Evolutionary conservation across 2,113 vertebrate species (phyloP).

Genomic region (Cynoglossus semilaevis): DNA sequence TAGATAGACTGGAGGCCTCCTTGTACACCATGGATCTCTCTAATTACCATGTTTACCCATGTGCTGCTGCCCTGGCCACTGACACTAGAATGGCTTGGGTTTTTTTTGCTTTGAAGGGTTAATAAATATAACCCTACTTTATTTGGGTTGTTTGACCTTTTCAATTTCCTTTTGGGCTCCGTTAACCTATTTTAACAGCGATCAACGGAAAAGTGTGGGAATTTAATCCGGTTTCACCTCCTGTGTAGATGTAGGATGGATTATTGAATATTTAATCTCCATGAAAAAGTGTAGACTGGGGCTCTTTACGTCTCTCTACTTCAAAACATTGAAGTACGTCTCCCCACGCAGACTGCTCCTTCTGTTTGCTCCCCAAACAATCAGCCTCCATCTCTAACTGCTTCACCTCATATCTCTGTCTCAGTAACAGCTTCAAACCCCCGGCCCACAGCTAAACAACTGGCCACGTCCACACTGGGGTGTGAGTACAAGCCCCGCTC

Average conservation of each 20-base stretch:
- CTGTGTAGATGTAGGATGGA: slow-evolving; percentile 16
- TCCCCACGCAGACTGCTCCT: slow-evolving; percentile 26
- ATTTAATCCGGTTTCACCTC: slow-evolving; percentile 32
- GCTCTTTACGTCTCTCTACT: slow-evolving; percentile 40
- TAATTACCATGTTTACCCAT: slow-evolving; percentile 75
- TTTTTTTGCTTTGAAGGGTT: slow-evolving; percentile 53
- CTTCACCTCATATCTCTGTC: slow-evolving; percentile 25
- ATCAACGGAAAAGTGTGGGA: slow-evolving; percentile 4
- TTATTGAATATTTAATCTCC: slow-evolving; percentile 47
- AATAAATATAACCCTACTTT: slow-evolving; percentile 53
- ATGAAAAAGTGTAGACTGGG: slow-evolving; percentile 32
- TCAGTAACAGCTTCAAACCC: slow-evolving; percentile 34
- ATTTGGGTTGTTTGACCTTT: slow-evolving; percentile 43
- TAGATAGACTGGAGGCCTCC: slow-evolving; percentile 65
- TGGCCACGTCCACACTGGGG: slow-evolving; percentile 42
- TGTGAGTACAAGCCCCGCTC: slow-evolving; percentile 15
- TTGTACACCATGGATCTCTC: slow-evolving; percentile 66
- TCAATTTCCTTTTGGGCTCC: slow-evolving; percentile 22
- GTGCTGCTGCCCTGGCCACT: slow-evolving; percentile 45
- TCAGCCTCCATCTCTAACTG: slow-evolving; percentile 27
- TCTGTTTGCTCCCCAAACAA: slow-evolving; percentile 43
- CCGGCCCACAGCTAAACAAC: slow-evolving; percentile 38
- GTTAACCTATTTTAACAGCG: slow-evolving; percentile 14
- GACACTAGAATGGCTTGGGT: slow-evolving; percentile 57
- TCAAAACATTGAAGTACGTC: slow-evolving; percentile 54